A percentile compares a stretch with the other conserved stretches of the same genome.
These are phyloP conservation scores for Anguilla rostrata DNA, from an alignment of 2,113 vertebrate genomes.

Conservation along the genomic window DNA sequence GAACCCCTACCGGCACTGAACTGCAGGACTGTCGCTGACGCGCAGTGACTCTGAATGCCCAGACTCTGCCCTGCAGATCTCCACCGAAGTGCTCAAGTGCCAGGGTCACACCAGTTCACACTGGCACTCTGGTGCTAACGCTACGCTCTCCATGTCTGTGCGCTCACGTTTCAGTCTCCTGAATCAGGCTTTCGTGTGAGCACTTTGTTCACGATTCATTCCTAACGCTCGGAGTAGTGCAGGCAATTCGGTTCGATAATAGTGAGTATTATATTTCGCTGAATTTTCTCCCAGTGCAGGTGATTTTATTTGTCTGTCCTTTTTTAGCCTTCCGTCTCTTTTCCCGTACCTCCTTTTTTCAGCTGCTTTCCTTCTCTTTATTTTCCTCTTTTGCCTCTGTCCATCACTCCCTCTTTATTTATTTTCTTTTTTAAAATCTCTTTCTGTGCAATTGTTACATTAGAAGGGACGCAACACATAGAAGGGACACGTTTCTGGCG, in stretches of 20 bases:
- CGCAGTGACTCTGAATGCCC: background rate
- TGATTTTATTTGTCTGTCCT: background rate
- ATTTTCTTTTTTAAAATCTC: background rate
- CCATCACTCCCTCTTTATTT: background rate
- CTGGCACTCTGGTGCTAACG: too few species aligned
- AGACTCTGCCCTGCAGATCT: background rate
- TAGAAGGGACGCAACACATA: background rate
- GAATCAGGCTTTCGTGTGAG: background rate
- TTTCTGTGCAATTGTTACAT: background rate
- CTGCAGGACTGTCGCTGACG: constrained; percentile 9
- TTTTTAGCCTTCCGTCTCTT: background rate
- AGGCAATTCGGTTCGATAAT: background rate
- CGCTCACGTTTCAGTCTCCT: background rate
- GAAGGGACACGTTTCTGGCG: too few species aligned
- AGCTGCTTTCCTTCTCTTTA: background rate
- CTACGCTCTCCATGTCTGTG: background rate
- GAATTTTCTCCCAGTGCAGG: background rate
- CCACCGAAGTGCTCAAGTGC: too few species aligned
- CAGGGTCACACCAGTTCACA: background rate
- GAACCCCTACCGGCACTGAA: background rate
- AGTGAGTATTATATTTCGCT: background rate
- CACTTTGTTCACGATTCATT: background rate
- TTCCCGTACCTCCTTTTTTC: background rate
- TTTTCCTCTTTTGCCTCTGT: background rate
- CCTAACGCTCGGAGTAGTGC: background rate